Base-by-base conservation (phyloP, 1,140 invertebrate species). In the Philotrypesis tridentata region DNA sequence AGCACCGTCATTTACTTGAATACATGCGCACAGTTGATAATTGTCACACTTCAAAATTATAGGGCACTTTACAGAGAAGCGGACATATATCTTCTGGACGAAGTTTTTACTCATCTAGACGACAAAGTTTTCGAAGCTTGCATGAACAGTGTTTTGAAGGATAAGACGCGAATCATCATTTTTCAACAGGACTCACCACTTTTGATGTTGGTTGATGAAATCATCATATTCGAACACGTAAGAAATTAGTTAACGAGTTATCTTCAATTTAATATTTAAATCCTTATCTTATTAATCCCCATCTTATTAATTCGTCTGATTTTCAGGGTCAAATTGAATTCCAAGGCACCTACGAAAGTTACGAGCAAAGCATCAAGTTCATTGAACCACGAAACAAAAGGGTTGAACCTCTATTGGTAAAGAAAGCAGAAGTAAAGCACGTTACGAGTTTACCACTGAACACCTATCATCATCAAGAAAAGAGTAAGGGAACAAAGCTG, bases 111-210 rank as follows among this genome's bases (percentile, higher is more conserved):
- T 48, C 0, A 8, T 23, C 95, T 96, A 2, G 95, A 95, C 23
- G 93, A 94, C 82, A 94, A 96, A 89, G 90, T 97, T 23, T 96
- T 96, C 87, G 92, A 94, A 65, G 91, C 95, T 76, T 94, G 94
- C 83, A 94, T 95, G 68, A 92, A 88, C 80, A 94, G 93, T 0
- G 94, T 95, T 85, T 90, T 97, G 61, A 93, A 93, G 33, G 89
- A 94, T 63, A 96, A 96, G 88, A 95, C 95, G 0, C 90, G 94
- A 12, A 93, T 97, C 48, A 55, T 55, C 48, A 17, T 55, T 17
- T 55, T 55, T 55, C 21, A 55, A 55, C 48, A 55, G n/a, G 48
- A 21, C 48, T 55, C 48, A 7, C 48, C 48, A 17, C 48, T 55
- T 55, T 17, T 55, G 21, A 55, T 55, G 48, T 17, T 55, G 27